Base-by-base conservation (phyloP, 2,888 invertebrate species). In the Eulithis testata region DNA sequence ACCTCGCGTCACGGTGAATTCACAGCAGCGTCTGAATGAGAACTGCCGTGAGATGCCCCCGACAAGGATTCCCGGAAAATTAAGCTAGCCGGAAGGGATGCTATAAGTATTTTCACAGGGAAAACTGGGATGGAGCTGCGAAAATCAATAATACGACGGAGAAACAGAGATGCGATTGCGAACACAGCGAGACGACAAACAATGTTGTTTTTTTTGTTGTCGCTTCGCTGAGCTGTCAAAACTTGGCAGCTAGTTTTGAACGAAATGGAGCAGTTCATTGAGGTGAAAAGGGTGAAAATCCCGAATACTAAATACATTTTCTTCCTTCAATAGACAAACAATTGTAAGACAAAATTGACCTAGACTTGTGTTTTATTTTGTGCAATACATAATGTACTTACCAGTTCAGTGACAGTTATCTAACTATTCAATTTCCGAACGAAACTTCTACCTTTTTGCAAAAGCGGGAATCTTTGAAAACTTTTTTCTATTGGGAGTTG, bases 121-220 rank as follows among this genome's bases (percentile, higher is more conserved):
- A 85, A 79, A 82, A 80, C 80, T 77, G 80, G 81, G 80, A 78
- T 76, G 65, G 76, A 76, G 77, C 81, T 78, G 78, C 72, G 85
- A 91, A 92, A 92, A 92, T 92, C 91, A 90, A 92, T 92, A 92
- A 87, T 87, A 12, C 14, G 31, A 12, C 59, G 65, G 54, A 50
- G 60, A 47, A 27, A 58, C 40, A 27, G 47, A 37, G 47, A 47
- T 14, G 43, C 54, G 53, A 52, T 37, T 14, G 43, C 54, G 53
- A 52, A 8, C 14, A 8, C 9, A 50, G 9, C 49, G 27, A 27
- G 49, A 50, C 9, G 12, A 27, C 37, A 37, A 12, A 31, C 6
- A 50, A 5, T 51, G 9, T 51, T n/a, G 11, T 51, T 31, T 31
- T 51, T 14, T 51, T 50, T 51, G n/a, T 51, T 11, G n/a, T 11